Evolutionary conservation across 2,888 invertebrate species (phyloP), one percentile per base, ranked within the genome.

Genomic region (Hermaeophaga mercurialis): DNA sequence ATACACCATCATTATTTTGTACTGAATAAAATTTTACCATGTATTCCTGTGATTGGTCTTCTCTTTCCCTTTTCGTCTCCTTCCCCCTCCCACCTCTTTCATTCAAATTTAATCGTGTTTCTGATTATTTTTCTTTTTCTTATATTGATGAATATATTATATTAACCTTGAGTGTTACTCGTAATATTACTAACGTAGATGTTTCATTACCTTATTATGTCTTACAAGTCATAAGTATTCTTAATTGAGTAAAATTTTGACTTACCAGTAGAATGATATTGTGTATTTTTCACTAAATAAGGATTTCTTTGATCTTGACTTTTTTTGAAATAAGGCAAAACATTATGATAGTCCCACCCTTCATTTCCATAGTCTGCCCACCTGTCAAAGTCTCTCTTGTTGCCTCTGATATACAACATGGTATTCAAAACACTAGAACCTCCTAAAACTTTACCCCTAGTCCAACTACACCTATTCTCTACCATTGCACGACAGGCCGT

Each of bases 331-430:
- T 93, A 94, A 0, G 88, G 88, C 26, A 94, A 75, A 0, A 92
- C 83, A 61, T 91, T 89, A 49, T 91, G 86, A 74, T 84, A 93
- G 1, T 89, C 85, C 96, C 96, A 96, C 1, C 95, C 95, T 0
- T 86, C 82, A 74, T 94, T 94, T 0, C 95, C 95, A 22, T 88
- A 80, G 0, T 84, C 81, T 28, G 89, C 90, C 96, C 96, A 96
- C 48, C 88, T 84, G 75, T 95, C 90, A 73, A 85, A 96, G 75
- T 96, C 95, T 1, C 89, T 80, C 53, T 84, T 83, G 75, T 94
- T 94, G 0, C 96, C 96, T 59, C 96, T 81, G 36, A 95, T 86
- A 74, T 96, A 96, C 0, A 94, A 82, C 94, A 95, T 94, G 1
- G 91, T 91, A 72, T 94, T 95, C 0, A 94, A 80, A 0, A 93